Conservation (phyloP, 1,140 invertebrate genomes). For the Drosophila seguyi region DNA sequence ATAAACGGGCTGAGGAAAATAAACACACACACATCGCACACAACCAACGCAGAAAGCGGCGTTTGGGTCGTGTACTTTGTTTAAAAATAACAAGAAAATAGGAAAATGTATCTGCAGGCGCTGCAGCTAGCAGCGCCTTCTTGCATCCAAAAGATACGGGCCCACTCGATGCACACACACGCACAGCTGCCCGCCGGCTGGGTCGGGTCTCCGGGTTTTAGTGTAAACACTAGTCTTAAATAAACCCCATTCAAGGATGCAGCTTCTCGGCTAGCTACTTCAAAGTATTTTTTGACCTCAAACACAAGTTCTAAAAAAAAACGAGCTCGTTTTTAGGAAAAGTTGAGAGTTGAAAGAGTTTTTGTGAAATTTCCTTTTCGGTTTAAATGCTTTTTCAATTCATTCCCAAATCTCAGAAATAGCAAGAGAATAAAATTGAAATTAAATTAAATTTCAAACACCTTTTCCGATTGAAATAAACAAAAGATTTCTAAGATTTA, state of each 20-base stretch:
- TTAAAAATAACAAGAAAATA: conserved; percentile 63
- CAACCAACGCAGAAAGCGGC: conserved; percentile 22
- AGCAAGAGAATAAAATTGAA: neutral
- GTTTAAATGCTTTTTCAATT: neutral
- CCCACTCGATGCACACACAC: conserved; percentile 46
- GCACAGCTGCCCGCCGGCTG: conserved; percentile 25
- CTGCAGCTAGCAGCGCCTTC: conserved; percentile 27
- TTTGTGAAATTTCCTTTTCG: neutral
- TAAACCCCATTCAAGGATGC: conserved; percentile 43
- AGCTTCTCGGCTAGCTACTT: conserved; percentile 13
- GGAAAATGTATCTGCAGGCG: conserved; percentile 47
- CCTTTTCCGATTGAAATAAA: neutral
- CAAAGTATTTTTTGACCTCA: conserved; percentile 36
- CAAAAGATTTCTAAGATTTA: neutral
- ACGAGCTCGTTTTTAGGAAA: neutral
- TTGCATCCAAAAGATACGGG: conserved; percentile 37
- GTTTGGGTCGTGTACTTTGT: conserved; percentile 50
- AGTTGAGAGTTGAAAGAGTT: neutral
- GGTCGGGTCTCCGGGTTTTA: conserved; percentile 10
- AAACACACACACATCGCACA: conserved; percentile 30
- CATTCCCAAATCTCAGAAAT: neutral
- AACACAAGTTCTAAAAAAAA: conserved; percentile 27
- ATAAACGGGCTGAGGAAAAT: conserved; percentile 43
- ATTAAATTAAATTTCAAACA: neutral
- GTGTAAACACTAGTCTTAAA: conserved; percentile 41